Conservation (phyloP, 2,113 vertebrate genomes). For the Apistogramma diplotaenia region DNA sequence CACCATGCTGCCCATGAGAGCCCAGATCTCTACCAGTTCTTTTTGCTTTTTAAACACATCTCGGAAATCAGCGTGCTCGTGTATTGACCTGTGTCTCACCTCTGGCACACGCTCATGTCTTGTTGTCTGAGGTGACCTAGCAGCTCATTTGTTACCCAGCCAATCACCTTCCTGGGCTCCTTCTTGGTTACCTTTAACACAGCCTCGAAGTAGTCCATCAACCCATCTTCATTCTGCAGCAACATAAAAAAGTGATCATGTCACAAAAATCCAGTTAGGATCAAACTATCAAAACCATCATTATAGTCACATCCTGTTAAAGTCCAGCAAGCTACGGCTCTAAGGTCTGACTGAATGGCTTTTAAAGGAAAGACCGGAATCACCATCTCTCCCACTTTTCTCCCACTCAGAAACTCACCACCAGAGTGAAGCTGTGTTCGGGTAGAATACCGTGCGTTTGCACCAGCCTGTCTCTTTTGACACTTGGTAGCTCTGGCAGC, state of each 20-base stretch:
- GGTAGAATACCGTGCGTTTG: conserved; percentile 84
- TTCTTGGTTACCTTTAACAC: conserved; percentile 82
- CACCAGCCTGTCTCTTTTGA: conserved; percentile 84
- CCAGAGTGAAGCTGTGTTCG: conserved; percentile 87
- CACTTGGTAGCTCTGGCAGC: conserved; percentile 89
- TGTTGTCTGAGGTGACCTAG: conserved; percentile 84
- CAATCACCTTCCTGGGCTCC: conserved; percentile 88
- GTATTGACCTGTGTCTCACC: conserved; percentile 75
- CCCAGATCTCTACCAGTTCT: neutral
- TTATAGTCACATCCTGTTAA: conserved; percentile 6
- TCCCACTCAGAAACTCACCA: conserved; percentile 79
- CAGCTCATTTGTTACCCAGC: conserved; percentile 89
- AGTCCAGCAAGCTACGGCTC: neutral
- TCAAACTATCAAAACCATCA: neutral
- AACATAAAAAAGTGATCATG: neutral
- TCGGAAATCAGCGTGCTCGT: neutral
- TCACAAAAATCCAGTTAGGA: neutral
- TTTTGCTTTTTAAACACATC: neutral
- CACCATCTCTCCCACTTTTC: neutral
- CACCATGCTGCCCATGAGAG: neutral
- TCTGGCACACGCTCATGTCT: conserved; percentile 84
- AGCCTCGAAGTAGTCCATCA: conserved; percentile 88
- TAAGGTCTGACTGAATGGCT: neutral
- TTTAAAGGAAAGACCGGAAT: conserved; percentile 1
- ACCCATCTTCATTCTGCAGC: conserved; percentile 88